phyloP scores from a whole-genome alignment of 2,888 invertebrate genomes.

The Hypercompe scribonia region DNA sequence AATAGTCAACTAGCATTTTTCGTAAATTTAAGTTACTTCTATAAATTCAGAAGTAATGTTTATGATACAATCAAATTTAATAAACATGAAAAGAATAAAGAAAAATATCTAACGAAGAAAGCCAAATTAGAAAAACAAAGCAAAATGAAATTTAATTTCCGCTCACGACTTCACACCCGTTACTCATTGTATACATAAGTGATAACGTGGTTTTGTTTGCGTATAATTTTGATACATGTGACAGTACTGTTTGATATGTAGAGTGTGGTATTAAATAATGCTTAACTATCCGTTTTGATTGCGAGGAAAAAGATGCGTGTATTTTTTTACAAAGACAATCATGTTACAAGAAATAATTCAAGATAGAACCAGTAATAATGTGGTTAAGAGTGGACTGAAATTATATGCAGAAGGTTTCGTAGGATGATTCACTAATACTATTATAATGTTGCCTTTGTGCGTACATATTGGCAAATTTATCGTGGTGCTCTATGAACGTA shows the following conservation, averaged over 20 bases:
- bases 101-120: neutral
- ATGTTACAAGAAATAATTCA: neutral
- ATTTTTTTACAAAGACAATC: neutral
- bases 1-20: too few species aligned
- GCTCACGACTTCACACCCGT: neutral
- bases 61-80: neutral
- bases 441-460: too few species aligned
- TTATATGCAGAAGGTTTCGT: too few species aligned
- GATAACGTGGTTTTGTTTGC: neutral
- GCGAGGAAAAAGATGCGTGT: neutral
- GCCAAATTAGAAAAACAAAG: neutral
- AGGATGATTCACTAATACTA: neutral
- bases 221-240: neutral
- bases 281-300: neutral
- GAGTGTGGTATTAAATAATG: neutral
- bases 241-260: neutral
- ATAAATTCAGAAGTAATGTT: neutral
- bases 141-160: neutral
- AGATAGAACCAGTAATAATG: neutral
- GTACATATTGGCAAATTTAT: neutral
- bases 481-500: neutral
- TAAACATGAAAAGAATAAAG: neutral
- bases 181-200: neutral
- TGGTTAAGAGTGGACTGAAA: neutral
- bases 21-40: too few species aligned